These are phyloP conservation scores for Cheilosia impressa DNA, from an alignment of 2,888 invertebrate species.

Conservation along the genomic window DNA sequence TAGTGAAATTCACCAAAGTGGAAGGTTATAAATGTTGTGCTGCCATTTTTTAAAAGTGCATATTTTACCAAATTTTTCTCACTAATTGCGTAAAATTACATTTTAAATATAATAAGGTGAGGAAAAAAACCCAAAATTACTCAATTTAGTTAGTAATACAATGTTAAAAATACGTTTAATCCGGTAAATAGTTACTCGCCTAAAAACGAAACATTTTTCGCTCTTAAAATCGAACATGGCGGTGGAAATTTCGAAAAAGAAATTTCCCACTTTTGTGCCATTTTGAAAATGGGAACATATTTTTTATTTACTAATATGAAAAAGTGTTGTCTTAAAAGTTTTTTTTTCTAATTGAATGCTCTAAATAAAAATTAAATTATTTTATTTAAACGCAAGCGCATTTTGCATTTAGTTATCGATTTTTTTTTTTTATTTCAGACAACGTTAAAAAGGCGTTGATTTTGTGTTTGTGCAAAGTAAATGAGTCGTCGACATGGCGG, in stretches of 20 bases:
- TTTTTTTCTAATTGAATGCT: not conserved
- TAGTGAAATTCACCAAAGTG: slow-evolving; percentile 40
- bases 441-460: slow-evolving; percentile 28
- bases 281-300: slow-evolving; percentile 60
- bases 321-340: not conserved
- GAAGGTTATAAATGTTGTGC: slow-evolving; percentile 34
- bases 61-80: slow-evolving; percentile 3
- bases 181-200: not conserved
- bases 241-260: slow-evolving; percentile 55
- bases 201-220: not conserved
- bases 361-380: not conserved
- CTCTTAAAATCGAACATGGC: slow-evolving; percentile 56
- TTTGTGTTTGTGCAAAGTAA: slow-evolving; percentile 42
- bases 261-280: slow-evolving; percentile 72
- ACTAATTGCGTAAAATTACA: slow-evolving; percentile 3
- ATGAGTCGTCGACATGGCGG: slow-evolving; percentile 86
- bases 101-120: slow-evolving; percentile 46
- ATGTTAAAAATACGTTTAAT: not conserved
- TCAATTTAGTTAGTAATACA: not conserved
- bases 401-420: slow-evolving; percentile 52
- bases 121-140: not conserved
- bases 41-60: not conserved
- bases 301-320: slow-evolving; percentile 65
- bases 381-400: slow-evolving; percentile 57
- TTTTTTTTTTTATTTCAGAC: slow-evolving; percentile 29